Base-by-base conservation (phyloP, 2,113 vertebrate genomes). In the Cromileptes altivelis region DNA sequence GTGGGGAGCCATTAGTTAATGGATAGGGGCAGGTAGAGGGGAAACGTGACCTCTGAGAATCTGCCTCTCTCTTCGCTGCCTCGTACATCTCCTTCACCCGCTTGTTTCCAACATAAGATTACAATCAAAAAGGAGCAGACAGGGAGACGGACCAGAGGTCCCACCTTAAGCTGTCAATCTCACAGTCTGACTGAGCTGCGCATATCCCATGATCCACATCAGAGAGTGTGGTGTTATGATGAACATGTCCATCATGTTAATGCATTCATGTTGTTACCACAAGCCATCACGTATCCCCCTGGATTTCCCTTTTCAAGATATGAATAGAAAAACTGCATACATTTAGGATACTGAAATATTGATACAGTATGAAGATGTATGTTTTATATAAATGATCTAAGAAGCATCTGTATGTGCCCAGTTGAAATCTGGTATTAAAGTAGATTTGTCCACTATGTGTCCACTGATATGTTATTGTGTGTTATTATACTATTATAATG, bases 1-100 rank as follows among this genome's bases (percentile, higher is more conserved):
- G 84, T 80, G 81, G 85, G 75, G 61, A 88, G 74, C 78, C 88
- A 82, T 92, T 87, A 89, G 81, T 88, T 92, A 91, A 92, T 86
- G 86, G 82, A 57, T 57, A 75, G 68, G 71, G 78, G 82, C 82
- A 85, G 53, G 77, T 61, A 47, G 62, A 70, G 75, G 52, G 79
- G 69, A 70, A 84, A 75, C 25, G 33, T 71, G 84, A 89, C 88
- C 67, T 85, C 73, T 18, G 80, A 85, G 83, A 88, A 81, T 78
- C 75, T 11, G 25, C 73, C 58, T 85, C 73, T 68, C 68, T 79
- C 70, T 53, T 55, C 9, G 3, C 70, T 33, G 64, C 47, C 60
- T 21, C 1, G 1, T 65, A 47, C 60, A 2, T 72, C 83, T 79
- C 33, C 58, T 30, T 45, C 65, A 67, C 14, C 49, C 67, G 40